A percentile compares a stretch with the other conserved stretches of the same genome.
Evolutionary conservation across 2,113 vertebrate genomes (phyloP).

Genomic region (Cavia porcellus): DNA sequence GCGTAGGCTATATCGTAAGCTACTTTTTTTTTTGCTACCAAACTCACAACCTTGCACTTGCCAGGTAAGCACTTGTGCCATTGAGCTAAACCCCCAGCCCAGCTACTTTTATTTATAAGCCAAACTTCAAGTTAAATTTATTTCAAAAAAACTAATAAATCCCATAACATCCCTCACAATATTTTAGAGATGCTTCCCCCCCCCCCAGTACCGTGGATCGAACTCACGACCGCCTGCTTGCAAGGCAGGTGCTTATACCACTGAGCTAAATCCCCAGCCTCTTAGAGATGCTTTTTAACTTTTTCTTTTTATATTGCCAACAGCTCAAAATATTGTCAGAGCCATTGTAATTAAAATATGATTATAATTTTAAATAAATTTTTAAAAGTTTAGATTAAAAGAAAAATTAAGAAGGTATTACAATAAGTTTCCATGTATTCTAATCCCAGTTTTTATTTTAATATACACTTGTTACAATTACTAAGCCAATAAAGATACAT

Average conservation of each 20-base stretch:
- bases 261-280: no score
- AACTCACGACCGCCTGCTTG: no score
- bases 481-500: not conserved
- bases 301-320: not conserved
- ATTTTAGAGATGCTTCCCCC: not conserved
- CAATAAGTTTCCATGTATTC: not conserved
- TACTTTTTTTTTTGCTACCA: not conserved
- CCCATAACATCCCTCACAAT: not conserved
- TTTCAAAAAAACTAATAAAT: not conserved
- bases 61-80: no score
- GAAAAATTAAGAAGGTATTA: not conserved
- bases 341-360: not conserved
- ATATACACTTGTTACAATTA: not conserved
- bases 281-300: no score
- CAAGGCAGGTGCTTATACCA: no score
- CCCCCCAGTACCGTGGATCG: no score
- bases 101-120: not conserved
- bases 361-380: not conserved
- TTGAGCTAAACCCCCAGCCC: no score
- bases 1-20: not conserved
- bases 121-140: not conserved
- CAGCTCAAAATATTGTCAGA: not conserved
- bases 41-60: no score
- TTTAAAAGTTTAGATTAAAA: conserved; percentile 10
- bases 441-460: not conserved